These are phyloP conservation scores for Cygnus olor DNA, from an alignment of 2,797 vertebrate genomes.

Conservation along the genomic window DNA sequence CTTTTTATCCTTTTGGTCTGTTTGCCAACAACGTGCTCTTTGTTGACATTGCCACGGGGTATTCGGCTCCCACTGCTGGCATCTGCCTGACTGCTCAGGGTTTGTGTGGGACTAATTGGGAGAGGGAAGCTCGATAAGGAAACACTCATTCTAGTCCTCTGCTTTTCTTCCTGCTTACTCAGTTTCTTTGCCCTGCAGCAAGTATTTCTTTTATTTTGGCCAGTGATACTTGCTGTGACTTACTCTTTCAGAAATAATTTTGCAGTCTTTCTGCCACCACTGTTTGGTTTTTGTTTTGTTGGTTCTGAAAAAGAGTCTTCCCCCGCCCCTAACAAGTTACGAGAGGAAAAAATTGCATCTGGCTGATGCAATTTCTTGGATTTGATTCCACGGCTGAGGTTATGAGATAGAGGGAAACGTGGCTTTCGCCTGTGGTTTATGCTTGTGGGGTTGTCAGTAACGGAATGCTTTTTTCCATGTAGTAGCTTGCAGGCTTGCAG, in stretches of 20 bases:
- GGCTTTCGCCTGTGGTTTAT: not conserved
- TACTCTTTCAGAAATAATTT: not conserved
- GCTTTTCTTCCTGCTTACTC: not conserved
- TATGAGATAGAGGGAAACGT: not conserved
- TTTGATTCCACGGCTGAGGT: not conserved
- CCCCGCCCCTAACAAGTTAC: not conserved
- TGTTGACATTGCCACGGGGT: conserved; percentile 19
- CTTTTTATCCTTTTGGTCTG: not conserved
- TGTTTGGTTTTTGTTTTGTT: not conserved
- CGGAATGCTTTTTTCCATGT: not conserved
- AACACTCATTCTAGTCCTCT: not conserved
- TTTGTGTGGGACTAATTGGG: not conserved
- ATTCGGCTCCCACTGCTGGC: conserved; percentile 16
- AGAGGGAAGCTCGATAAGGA: not conserved
- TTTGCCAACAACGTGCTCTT: not conserved
- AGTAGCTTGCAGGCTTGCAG: not conserved
- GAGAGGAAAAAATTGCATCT: not conserved
- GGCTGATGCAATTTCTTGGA: not conserved
- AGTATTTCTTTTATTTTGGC: not conserved
- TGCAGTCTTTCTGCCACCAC: not conserved
- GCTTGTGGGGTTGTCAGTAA: not conserved
- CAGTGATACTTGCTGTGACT: not conserved
- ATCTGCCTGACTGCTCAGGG: conserved; percentile 2
- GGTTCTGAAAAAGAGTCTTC: not conserved
- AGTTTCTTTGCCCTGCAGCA: not conserved